A percentile compares a stretch with the other conserved stretches of the same genome.
Conservation (phyloP, 2,888 invertebrate genomes). For the Acrobasis suavella region DNA sequence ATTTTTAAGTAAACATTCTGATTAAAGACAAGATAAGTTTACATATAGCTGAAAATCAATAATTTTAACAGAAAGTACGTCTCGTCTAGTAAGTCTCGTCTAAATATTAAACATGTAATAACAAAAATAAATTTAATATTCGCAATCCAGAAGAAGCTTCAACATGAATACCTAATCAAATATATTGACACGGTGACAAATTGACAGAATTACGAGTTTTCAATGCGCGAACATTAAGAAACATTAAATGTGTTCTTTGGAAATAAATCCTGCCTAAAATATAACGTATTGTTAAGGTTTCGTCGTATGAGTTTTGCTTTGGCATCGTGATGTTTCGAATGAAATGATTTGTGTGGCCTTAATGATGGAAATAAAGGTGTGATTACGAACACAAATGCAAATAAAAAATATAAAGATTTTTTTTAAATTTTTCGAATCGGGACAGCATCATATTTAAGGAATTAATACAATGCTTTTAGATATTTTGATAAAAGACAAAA, state of each 20-base stretch:
- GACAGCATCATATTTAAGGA: too few relatives aligned
- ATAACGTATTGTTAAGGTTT: neutral
- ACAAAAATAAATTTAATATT: neutral
- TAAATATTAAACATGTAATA: neutral
- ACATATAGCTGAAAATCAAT: neutral
- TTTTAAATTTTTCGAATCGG: too few relatives aligned
- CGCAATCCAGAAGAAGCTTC: neutral
- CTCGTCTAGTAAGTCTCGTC: neutral
- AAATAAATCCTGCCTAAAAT: neutral
- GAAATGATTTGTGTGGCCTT: neutral
- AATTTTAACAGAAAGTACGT: neutral
- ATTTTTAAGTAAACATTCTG: too few relatives aligned
- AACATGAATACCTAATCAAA: neutral
- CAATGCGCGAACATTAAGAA: neutral
- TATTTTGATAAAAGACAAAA: too few relatives aligned
- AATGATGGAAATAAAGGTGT: neutral
- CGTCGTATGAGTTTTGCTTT: neutral
- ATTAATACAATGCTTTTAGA: too few relatives aligned
- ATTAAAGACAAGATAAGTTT: too few relatives aligned
- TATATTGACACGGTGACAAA: neutral
- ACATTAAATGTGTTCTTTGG: too few relatives aligned
- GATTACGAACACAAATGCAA: neutral
- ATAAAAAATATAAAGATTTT: neutral
- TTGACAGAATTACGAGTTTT: slow-evolving; percentile 1
- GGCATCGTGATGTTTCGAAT: neutral